Evolutionary conservation across 2,797 vertebrate genomes (phyloP).

Genomic region (Coranthus polyacanthus): DNA sequence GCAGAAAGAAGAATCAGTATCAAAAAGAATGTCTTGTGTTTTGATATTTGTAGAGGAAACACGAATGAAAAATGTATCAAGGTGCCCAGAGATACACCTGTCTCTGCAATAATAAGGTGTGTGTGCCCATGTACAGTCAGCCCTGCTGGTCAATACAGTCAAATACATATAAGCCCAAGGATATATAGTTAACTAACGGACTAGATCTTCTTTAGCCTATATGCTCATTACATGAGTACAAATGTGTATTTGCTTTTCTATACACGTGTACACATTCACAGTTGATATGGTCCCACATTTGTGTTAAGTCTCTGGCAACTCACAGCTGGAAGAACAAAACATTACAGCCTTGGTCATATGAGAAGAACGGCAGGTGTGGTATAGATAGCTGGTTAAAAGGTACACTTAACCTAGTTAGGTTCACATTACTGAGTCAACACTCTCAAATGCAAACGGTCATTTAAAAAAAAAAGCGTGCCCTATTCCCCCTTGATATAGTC

Average conservation of each 20-base stretch:
- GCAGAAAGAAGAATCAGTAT: slow-evolving; percentile 57
- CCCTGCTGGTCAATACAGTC: slow-evolving; percentile 30
- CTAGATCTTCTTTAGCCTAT: slow-evolving; percentile 23
- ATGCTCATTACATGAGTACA: not conserved
- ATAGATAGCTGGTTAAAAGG: slow-evolving; percentile 39
- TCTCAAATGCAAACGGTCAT: slow-evolving; percentile 10
- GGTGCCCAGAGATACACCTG: slow-evolving; percentile 11
- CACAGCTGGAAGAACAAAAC: too few species aligned
- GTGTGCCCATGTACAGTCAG: slow-evolving; percentile 10
- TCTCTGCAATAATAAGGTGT: slow-evolving; percentile 25
- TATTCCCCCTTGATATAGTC: slow-evolving; percentile 26
- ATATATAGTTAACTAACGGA: slow-evolving; percentile 60
- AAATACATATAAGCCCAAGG: slow-evolving; percentile 33
- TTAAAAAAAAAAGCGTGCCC: slow-evolving; percentile 44
- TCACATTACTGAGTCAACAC: slow-evolving; percentile 37
- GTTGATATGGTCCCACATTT: not conserved
- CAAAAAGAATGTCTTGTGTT: slow-evolving; percentile 62
- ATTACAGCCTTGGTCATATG: slow-evolving; percentile 16
- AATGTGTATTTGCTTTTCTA: not conserved
- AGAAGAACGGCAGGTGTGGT: slow-evolving; percentile 28
- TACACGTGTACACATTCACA: not conserved
- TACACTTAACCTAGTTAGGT: slow-evolving; percentile 45
- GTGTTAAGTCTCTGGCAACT: slow-evolving; percentile 45
- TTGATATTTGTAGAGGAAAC: slow-evolving; percentile 56
- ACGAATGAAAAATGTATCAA: slow-evolving; percentile 59